Evolutionary conservation across 1,140 invertebrate genomes (phyloP).

Genomic region (Caenorhabditis briggsae): DNA sequence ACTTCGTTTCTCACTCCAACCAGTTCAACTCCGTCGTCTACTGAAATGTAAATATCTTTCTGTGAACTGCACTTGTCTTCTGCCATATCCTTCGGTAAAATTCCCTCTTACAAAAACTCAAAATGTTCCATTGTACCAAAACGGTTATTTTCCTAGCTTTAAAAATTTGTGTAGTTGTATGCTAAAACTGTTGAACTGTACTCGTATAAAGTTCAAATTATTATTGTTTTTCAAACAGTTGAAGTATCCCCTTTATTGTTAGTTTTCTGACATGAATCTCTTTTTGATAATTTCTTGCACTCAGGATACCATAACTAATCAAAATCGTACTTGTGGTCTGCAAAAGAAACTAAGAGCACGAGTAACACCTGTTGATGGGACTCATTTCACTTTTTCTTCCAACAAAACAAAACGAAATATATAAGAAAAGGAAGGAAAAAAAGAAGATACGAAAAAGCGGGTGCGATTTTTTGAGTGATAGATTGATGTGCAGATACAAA

Average conservation of each 20-base stretch:
- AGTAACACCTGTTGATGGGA: slow-evolving; percentile 9
- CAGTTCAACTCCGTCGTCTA: not conserved
- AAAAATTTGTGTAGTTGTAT: not conserved
- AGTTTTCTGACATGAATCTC: not conserved
- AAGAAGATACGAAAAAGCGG: slow-evolving; percentile 17
- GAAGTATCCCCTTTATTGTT: no score
- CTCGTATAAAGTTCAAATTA: no score
- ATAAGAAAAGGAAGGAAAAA: not conserved
- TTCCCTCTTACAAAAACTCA: not conserved
- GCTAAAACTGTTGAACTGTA: no score
- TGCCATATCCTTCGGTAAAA: not conserved
- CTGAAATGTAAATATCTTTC: not conserved
- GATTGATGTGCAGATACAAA: slow-evolving; percentile 46
- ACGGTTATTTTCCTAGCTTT: slow-evolving; percentile 8
- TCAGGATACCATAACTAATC: not conserved
- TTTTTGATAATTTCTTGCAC: not conserved
- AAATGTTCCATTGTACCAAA: not conserved
- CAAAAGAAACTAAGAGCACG: slow-evolving; percentile 6
- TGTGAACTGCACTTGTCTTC: not conserved
- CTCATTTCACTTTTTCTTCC: slow-evolving; percentile 20
- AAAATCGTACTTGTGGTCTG: slow-evolving; percentile 46
- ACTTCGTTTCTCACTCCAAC: not conserved
- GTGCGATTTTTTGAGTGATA: slow-evolving; percentile 52
- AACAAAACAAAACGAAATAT: slow-evolving; percentile 42
- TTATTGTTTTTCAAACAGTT: no score